Percentiles rank a stretch among this genome's conserved stretches.
These are phyloP conservation scores for Microcebus ravelobensis DNA, from an alignment of 2,113 vertebrate species.

Conservation along the genomic window DNA sequence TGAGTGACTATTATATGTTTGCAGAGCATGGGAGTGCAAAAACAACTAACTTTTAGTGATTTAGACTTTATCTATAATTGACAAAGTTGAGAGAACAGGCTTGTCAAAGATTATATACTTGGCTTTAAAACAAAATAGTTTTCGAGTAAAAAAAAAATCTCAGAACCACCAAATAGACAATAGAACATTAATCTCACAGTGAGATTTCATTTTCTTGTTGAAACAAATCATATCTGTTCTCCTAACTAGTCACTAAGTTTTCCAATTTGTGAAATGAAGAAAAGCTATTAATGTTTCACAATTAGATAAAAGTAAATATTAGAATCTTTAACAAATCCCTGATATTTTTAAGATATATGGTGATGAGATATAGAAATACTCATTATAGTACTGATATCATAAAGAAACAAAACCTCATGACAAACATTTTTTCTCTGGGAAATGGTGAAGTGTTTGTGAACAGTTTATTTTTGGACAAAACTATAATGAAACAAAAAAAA, in stretches of 20 bases:
- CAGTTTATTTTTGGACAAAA: conserved; percentile 33
- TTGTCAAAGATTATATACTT: background rate
- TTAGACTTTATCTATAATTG: conserved; percentile 19
- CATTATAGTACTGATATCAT: conserved; percentile 55
- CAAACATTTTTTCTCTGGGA: conserved; percentile 49
- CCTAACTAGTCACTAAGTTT: conserved; percentile 44
- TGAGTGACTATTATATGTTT: background rate
- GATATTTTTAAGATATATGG: conserved; percentile 45
- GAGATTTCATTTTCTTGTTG: conserved; percentile 61
- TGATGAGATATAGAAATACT: conserved; percentile 25
- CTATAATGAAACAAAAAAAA: conserved; percentile 36
- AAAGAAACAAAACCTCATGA: background rate
- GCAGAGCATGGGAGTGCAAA: background rate
- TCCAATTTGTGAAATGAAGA: conserved; percentile 71
- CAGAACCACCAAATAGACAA: conserved; percentile 14
- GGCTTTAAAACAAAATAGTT: conserved; percentile 11
- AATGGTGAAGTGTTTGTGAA: conserved; percentile 35
- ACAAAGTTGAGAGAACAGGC: background rate
- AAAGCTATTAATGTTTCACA: conserved; percentile 54
- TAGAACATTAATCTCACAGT: conserved; percentile 57
- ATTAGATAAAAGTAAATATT: conserved; percentile 37
- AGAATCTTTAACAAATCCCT: conserved; percentile 36
- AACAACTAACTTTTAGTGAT: background rate
- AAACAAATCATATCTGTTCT: conserved; percentile 51
- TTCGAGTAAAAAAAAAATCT: conserved; percentile 1